Evolutionary conservation across 2,888 invertebrate species (phyloP).

Genomic region (Amblyteles armatorius): DNA sequence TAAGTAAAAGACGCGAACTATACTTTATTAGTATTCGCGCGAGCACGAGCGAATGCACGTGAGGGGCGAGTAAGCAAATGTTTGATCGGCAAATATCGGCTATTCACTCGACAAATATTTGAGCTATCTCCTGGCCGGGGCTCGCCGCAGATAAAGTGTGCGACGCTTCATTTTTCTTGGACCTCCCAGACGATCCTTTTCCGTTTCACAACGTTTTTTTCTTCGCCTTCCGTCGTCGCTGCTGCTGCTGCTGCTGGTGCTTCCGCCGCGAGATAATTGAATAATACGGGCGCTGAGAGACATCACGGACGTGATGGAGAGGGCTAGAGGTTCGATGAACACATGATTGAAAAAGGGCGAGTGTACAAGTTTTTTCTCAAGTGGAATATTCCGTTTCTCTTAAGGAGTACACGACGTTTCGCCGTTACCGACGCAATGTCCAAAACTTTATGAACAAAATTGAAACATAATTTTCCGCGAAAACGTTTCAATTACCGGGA

Average conservation of each 20-base stretch:
- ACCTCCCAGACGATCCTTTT: conserved; percentile 8
- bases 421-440: too few species aligned
- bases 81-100: conserved; percentile 39
- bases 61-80: conserved; percentile 36
- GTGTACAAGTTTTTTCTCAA: not conserved
- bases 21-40: not conserved
- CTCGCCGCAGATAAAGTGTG: not conserved
- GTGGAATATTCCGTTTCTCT: not conserved
- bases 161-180: conserved; percentile 10
- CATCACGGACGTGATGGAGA: not conserved
- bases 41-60: conserved; percentile 16
- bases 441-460: not conserved
- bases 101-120: conserved; percentile 49
- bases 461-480: not conserved
- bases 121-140: conserved; percentile 15
- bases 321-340: not conserved
- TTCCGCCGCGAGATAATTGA: conserved; percentile 7
- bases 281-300: not conserved
- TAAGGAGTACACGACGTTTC: not conserved
- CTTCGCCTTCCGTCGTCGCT: not conserved
- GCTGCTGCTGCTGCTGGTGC: not conserved
- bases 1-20: not conserved
- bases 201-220: not conserved
- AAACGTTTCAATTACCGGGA: not conserved
- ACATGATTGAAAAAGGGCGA: not conserved